A percentile compares a stretch with the other conserved stretches of the same genome.
These are phyloP conservation scores for Atethmia centrago DNA, from an alignment of 2,888 invertebrate genomes.

Conservation along the genomic window DNA sequence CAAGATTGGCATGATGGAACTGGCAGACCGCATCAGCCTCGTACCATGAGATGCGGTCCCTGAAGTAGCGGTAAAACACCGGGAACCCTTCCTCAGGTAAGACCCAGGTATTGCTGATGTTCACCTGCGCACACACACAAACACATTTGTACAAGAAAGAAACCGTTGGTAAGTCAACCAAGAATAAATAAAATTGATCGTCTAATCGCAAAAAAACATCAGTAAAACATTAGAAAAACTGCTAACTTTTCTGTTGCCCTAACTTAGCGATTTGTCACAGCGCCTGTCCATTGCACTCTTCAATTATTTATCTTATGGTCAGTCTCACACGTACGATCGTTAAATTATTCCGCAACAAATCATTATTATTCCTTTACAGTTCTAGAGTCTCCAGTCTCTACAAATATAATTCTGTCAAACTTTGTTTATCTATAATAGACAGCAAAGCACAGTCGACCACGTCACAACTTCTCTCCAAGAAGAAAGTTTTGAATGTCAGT, in stretches of 20 bases:
- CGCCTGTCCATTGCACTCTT: constrained; percentile 43
- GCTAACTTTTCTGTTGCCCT: background rate
- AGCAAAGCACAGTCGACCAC: constrained; percentile 29
- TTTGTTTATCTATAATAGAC: constrained; percentile 50
- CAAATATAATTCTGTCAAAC: constrained; percentile 37
- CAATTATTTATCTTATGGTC: constrained; percentile 29
- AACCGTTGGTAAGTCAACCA: background rate
- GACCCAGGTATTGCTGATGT: constrained; percentile 96
- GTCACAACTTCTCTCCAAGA: constrained; percentile 47
- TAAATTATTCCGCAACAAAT: constrained; percentile 3
- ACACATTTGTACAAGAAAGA: background rate
- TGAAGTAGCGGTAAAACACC: constrained; percentile 95
- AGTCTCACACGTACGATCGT: constrained; percentile 1
- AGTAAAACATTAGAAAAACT: constrained; percentile 11
- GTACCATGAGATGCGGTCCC: constrained; percentile 96
- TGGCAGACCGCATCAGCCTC: constrained; percentile 96
- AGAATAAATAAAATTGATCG: background rate
- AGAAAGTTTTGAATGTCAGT: constrained; percentile 57
- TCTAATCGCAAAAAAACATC: background rate
- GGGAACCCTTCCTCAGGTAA: constrained; percentile 95
- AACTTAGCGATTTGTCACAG: constrained; percentile 38
- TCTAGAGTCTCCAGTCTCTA: constrained; percentile 20
- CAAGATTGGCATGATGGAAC: constrained; percentile 95
- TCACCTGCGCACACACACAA: constrained; percentile 90
- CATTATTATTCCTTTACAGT: constrained; percentile 5